Evolutionary conservation across 1,140 invertebrate genomes (phyloP).

Genomic region (Theocolax elegans): DNA sequence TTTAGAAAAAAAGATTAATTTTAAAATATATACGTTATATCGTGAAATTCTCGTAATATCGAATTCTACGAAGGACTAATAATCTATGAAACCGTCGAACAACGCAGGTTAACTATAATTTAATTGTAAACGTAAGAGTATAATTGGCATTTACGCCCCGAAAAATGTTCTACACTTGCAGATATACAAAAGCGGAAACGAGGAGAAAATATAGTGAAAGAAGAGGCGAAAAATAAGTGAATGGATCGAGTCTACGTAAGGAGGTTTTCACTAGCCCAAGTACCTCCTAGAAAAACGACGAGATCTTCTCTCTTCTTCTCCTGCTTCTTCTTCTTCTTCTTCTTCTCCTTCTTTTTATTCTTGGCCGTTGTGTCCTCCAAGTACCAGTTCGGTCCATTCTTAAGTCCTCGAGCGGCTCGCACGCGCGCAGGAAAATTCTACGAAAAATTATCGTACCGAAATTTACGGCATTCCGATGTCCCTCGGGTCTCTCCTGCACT

Average conservation of each 20-base stretch:
- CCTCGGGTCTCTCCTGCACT: conserved; percentile 20
- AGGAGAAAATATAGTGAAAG: neutral
- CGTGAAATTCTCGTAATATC: neutral
- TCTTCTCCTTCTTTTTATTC: conserved; percentile 25
- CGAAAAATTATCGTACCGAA: conserved; percentile 39
- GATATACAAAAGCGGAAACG: neutral
- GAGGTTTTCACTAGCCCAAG: neutral
- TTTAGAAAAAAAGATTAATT: no score
- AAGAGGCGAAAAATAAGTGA: conserved; percentile 25
- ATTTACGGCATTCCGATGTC: conserved; percentile 51
- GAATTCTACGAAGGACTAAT: neutral
- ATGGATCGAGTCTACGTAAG: conserved; percentile 22
- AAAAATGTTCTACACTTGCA: no score
- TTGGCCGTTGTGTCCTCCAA: conserved; percentile 7
- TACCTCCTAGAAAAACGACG: no score
- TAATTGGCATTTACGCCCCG: conserved; percentile 7
- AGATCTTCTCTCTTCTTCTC: no score
- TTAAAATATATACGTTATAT: no score
- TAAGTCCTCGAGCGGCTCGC: neutral
- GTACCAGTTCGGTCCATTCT: conserved; percentile 25
- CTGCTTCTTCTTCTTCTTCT: no score
- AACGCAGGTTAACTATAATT: no score
- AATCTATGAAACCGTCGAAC: no score
- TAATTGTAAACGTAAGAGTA: neutral
- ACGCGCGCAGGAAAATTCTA: conserved; percentile 19